These are phyloP conservation scores for Drosophila silvestris DNA, from an alignment of 2,888 invertebrate species.

Conservation along the genomic window DNA sequence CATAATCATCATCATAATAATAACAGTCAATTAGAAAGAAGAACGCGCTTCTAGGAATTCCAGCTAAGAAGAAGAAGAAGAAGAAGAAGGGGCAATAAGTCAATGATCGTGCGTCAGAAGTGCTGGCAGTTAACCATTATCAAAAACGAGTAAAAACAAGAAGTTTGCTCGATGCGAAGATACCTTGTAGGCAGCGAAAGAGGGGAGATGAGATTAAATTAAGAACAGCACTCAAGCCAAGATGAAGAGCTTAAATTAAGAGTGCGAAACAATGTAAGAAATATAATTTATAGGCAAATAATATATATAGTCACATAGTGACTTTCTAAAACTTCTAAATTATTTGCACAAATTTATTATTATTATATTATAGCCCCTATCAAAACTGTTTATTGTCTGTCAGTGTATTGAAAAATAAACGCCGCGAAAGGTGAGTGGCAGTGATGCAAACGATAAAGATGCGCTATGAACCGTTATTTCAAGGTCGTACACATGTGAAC, in stretches of 20 bases:
- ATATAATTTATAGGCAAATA: neutral
- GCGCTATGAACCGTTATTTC: slow-evolving; percentile 61
- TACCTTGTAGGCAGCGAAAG: neutral
- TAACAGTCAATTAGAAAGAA: slow-evolving; percentile 41
- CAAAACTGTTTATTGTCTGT: neutral
- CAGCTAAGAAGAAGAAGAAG: neutral
- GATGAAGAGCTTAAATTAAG: neutral
- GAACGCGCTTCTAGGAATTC: slow-evolving; percentile 40
- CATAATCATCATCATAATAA: slow-evolving; percentile 21
- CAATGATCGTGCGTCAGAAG: slow-evolving; percentile 52
- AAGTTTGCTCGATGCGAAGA: neutral
- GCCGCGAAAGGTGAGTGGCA: slow-evolving; percentile 14
- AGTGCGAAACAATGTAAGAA: neutral
- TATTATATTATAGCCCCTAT: neutral
- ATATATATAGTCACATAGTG: neutral
- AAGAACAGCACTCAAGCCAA: neutral
- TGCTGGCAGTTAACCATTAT: slow-evolving; percentile 38
- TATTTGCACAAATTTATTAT: neutral
- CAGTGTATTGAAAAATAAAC: slow-evolving; percentile 16
- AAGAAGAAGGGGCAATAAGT: slow-evolving; percentile 43
- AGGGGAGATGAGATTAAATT: neutral
- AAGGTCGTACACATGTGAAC: slow-evolving; percentile 60
- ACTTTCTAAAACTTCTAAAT: neutral
- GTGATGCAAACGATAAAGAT: slow-evolving; percentile 14
- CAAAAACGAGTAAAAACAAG: neutral